These are phyloP conservation scores for Apodemia mormo DNA, from an alignment of 2,888 invertebrate genomes.

Conservation along the genomic window DNA sequence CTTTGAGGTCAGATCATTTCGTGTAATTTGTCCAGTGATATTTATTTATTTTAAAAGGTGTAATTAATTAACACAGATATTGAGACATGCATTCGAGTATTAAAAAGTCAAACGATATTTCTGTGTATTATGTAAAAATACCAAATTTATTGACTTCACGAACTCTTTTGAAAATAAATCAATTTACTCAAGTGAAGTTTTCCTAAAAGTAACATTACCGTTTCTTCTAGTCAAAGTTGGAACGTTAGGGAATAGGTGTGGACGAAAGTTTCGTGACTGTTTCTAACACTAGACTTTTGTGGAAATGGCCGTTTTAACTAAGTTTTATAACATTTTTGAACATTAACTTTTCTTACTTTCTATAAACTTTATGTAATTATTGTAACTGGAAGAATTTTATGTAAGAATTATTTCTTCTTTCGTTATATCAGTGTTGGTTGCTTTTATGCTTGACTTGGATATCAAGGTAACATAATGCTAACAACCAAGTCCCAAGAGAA, in stretches of 20 bases:
- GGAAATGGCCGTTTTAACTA: constrained; percentile 3
- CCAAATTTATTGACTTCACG: background rate
- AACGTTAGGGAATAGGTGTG: constrained; percentile 26
- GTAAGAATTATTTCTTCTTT: too few relatives aligned
- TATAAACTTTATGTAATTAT: background rate
- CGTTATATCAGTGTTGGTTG: too few relatives aligned
- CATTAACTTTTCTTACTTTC: background rate
- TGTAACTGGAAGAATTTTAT: too few relatives aligned
- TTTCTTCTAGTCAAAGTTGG: constrained; percentile 22
- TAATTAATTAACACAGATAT: too few relatives aligned
- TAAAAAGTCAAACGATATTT: too few relatives aligned
- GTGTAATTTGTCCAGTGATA: too few relatives aligned
- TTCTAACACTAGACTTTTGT: constrained; percentile 17
- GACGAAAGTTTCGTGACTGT: constrained; percentile 25
- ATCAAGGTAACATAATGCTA: too few relatives aligned
- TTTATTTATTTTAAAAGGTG: too few relatives aligned
- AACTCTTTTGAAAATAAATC: constrained; percentile 11
- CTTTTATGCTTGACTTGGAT: too few relatives aligned
- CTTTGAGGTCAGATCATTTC: too few relatives aligned
- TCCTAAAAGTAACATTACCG: constrained; percentile 18
- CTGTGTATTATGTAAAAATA: background rate
- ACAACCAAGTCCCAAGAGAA: too few relatives aligned
- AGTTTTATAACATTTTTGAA: constrained; percentile 8
- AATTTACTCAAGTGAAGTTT: constrained; percentile 5
- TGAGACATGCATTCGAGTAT: too few relatives aligned